Evolutionary conservation across 2,113 vertebrate species (phyloP), one percentile per base, ranked within the genome.

Genomic region (Tragelaphus strepsiceros): DNA sequence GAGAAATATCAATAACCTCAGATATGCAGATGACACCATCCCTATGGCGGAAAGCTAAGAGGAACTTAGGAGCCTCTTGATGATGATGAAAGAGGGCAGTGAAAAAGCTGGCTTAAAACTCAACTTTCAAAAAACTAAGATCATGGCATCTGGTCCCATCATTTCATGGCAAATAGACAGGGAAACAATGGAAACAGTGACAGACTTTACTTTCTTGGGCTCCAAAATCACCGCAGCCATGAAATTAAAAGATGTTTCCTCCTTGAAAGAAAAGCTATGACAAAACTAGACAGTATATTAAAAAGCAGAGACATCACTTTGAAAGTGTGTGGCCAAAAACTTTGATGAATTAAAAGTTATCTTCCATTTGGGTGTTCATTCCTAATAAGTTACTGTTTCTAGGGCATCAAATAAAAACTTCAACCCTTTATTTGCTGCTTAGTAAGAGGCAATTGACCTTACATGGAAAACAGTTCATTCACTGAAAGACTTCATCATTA

Each of bases 281-380:
- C 10, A 12, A 71, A 71, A 39, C 19, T 39, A 71, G n/a, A 39
- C n/a, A 71, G n/a, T 12, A 71, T 39, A 71, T 39, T 71, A 39
- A 71, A 71, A 71, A 71, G n/a, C n/a, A 71, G 67, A 71, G 64
- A 21, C 32, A 67, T 67, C 19, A 35, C 32, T 67, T 67, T 61
- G 59, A 43, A 43, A 43, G 43, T 43, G 43, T 43, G 43, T 89
- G 28, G 30, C 35, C 93, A 59, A 81, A 91, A 95, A 53, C 11
- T 86, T 61, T 4, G 28, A 94, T 54, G 32, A 91, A 30, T 90
- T 82, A 92, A 16, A 96, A 96, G 92, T 94, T 92, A 92, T 71
- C 35, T 93, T 94, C 28, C 22, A 91, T 64, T 43, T 81, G 28
- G 11, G 22, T 84, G 19, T 78, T 88, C 28, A 83, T 49, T 90